Evolutionary conservation across 2,797 vertebrate species (phyloP).

Genomic region (Pangasius larnaudii): DNA sequence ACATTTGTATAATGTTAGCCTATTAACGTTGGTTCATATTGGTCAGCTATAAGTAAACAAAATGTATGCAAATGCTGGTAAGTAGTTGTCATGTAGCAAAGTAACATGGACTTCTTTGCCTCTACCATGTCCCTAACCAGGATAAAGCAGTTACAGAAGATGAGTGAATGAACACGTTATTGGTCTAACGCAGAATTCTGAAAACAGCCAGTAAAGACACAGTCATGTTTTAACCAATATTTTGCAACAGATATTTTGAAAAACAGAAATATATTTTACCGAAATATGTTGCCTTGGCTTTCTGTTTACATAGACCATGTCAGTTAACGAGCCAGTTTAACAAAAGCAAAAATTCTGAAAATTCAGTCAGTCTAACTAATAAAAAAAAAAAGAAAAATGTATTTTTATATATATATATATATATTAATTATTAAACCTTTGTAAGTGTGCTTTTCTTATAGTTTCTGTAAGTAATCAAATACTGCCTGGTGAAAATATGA

Average conservation of each 20-base stretch:
- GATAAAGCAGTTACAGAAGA: not conserved
- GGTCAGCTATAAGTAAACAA: not conserved
- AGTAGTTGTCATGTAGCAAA: not conserved
- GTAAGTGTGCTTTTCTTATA: not conserved
- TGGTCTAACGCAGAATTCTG: not conserved
- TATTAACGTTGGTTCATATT: not conserved
- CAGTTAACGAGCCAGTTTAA: not conserved
- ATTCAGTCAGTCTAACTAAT: not conserved
- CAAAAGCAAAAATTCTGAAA: not conserved
- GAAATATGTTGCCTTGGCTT: not conserved
- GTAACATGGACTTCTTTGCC: not conserved
- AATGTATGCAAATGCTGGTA: constrained; percentile 16
- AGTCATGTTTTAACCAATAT: not conserved
- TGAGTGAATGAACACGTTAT: not conserved
- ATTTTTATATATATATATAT: too few species aligned
- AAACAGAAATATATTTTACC: not conserved
- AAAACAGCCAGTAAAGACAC: not conserved
- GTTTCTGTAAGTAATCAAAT: not conserved
- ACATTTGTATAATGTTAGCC: not conserved
- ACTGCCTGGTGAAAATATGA: not conserved
- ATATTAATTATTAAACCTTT: not conserved
- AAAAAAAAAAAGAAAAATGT: too few species aligned
- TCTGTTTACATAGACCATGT: not conserved
- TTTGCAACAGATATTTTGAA: not conserved
- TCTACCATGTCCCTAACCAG: not conserved